Conservation (phyloP, 2,888 invertebrate genomes). For the Sesamia inferens region DNA sequence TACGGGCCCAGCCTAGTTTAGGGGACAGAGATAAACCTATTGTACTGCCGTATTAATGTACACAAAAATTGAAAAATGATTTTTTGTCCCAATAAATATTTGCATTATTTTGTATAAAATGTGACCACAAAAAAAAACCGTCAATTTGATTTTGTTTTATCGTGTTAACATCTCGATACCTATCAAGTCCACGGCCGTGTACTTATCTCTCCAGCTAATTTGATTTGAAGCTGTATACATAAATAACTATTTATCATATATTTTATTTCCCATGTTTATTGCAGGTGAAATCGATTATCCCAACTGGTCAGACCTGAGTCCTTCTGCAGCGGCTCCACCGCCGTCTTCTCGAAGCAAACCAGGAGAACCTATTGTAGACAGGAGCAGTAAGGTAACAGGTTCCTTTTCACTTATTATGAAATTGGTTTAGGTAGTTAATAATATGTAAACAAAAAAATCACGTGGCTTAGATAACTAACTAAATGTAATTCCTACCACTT, state of each 20-base stretch:
- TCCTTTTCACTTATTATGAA: background rate
- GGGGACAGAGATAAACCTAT: too few relatives aligned
- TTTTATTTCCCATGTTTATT: background rate
- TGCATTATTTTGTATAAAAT: too few relatives aligned
- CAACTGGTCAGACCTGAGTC: conserved; percentile 85
- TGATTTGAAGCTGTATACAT: background rate
- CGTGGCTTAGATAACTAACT: too few relatives aligned
- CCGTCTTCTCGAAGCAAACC: conserved; percentile 57
- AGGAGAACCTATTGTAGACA: conserved; percentile 84
- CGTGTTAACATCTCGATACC: background rate
- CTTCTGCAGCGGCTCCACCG: conserved; percentile 55
- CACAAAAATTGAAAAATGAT: too few relatives aligned
- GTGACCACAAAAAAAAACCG: background rate
- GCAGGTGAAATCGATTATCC: conserved; percentile 87
- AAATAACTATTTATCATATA: background rate
- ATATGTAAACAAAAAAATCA: too few relatives aligned
- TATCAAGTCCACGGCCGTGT: background rate
- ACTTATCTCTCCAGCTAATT: background rate
- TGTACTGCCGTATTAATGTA: too few relatives aligned
- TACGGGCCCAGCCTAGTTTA: too few relatives aligned
- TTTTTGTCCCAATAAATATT: too few relatives aligned
- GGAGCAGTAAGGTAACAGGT: conserved; percentile 87
- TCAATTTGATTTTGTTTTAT: background rate
- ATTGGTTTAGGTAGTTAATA: too few relatives aligned
- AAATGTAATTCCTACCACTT: too few relatives aligned